Evolutionary conservation across 2,113 vertebrate genomes (phyloP).

Genomic region (Henicopernis longicauda): DNA sequence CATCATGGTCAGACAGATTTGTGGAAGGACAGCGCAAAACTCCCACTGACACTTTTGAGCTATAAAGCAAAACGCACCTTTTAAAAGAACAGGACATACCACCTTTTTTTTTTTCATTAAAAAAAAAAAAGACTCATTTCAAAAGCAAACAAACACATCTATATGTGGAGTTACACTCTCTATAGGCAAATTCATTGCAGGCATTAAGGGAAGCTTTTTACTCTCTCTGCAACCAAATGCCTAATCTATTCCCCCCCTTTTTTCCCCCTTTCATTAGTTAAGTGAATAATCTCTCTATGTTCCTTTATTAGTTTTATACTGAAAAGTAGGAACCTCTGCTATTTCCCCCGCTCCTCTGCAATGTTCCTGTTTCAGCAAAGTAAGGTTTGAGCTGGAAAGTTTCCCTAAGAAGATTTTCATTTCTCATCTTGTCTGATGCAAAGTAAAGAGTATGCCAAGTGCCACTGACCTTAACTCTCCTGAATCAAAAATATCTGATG

Average conservation of each 20-base stretch:
- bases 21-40: not conserved
- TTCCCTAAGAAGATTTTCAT: constrained; percentile 43
- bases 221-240: not conserved
- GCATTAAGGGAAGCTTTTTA: not conserved
- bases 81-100: not conserved
- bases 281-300: not conserved
- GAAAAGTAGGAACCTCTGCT: not conserved
- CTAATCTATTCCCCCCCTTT: not conserved
- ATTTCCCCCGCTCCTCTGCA: not conserved
- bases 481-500: constrained; percentile 69
- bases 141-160: not conserved
- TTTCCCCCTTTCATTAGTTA: not conserved
- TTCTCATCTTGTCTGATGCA: constrained; percentile 59
- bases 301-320: not conserved
- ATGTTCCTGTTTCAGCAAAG: constrained; percentile 10
- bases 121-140: not conserved
- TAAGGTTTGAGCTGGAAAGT: constrained; percentile 18
- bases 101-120: not conserved
- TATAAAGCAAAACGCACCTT: not conserved
- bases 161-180: not conserved
- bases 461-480: constrained; percentile 75
- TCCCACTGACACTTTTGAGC: not conserved
- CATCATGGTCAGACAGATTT: not conserved
- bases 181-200: not conserved
- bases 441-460: constrained; percentile 64